Percentiles rank a stretch among this genome's conserved stretches.
phyloP scores from a whole-genome alignment of 2,113 vertebrate species.

The Motacilla alba region DNA sequence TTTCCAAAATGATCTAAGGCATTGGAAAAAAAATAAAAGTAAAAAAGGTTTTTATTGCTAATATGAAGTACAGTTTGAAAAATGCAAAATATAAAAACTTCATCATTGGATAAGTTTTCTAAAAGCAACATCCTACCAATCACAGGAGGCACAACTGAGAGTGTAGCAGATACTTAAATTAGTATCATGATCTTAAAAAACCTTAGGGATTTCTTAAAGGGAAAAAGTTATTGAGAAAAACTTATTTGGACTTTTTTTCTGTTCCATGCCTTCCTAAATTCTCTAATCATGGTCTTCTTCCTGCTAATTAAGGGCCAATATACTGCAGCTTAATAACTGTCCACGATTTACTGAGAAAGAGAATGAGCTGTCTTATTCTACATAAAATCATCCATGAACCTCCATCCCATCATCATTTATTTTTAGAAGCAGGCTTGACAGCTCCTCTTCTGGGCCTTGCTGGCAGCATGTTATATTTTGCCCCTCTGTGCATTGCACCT shows the following conservation, averaged over 20 bases:
- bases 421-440: slow-evolving; percentile 21
- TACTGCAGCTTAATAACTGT: not conserved
- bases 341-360: not conserved
- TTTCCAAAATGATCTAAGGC: slow-evolving; percentile 16
- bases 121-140: not conserved
- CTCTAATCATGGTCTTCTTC: not conserved
- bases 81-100: not conserved
- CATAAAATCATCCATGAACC: not conserved
- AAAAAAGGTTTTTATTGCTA: not conserved
- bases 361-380: not conserved
- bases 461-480: not conserved
- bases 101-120: not conserved
- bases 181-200: not conserved
- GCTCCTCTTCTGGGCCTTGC: not conserved
- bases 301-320: slow-evolving; percentile 4
- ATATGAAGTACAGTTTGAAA: not conserved
- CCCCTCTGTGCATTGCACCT: not conserved
- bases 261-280: not conserved
- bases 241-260: not conserved
- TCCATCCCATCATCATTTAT: not conserved
- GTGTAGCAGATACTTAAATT: not conserved
- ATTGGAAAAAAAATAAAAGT: not conserved
- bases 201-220: not conserved
- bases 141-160: not conserved
- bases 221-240: not conserved